A percentile compares a stretch with the other conserved stretches of the same genome.
Evolutionary conservation across 2,888 invertebrate species (phyloP).

Genomic region (Pristionchus japonicus): DNA sequence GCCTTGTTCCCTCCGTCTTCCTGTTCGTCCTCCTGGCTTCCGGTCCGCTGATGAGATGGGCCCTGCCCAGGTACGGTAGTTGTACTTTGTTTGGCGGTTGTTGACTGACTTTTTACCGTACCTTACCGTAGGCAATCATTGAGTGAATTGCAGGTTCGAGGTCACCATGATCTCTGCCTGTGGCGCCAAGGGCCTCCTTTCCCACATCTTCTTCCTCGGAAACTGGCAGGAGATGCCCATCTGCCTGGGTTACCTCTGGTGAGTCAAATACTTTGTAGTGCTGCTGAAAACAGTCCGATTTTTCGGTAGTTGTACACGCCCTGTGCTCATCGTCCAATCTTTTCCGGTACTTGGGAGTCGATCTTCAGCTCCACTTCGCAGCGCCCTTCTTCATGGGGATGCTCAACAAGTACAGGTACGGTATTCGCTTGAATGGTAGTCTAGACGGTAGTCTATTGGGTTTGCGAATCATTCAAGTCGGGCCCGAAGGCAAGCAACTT

Average conservation of each 20-base stretch:
- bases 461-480: no score
- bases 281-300: not conserved
- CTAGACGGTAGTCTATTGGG: no score
- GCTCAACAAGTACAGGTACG: conserved; percentile 68
- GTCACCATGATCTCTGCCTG: conserved; percentile 70
- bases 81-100: not conserved
- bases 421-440: no score
- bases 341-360: conserved; percentile 66
- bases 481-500: no score
- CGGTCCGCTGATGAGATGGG: conserved; percentile 61
- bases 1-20: conserved; percentile 68
- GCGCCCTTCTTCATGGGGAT: conserved; percentile 69
- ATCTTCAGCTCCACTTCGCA: conserved; percentile 71
- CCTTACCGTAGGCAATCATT: no score
- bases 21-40: conserved; percentile 68
- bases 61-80: conserved; percentile 58
- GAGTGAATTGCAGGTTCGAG: conserved; percentile 58
- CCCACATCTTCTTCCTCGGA: conserved; percentile 67
- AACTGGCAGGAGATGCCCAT: conserved; percentile 72
- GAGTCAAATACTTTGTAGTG: not conserved
- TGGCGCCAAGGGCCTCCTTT: conserved; percentile 61
- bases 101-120: not conserved
- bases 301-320: not conserved
- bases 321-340: not conserved
- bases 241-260: conserved; percentile 73